Conservation (phyloP, 2,113 vertebrate species). For the Pelmatolapia mariae region DNA sequence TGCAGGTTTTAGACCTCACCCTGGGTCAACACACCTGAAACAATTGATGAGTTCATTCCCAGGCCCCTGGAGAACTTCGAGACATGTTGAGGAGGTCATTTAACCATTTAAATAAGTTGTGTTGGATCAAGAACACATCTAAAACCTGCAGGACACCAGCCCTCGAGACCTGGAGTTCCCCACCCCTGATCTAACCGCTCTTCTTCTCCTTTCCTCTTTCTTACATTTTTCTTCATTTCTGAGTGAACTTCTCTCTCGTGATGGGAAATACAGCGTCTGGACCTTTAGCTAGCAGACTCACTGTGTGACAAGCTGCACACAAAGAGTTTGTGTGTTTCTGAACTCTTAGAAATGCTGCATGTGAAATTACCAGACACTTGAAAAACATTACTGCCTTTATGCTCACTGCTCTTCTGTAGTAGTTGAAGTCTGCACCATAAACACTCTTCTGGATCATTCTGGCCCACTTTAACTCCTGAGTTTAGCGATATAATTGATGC, state of each 20-base stretch:
- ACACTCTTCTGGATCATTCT: neutral
- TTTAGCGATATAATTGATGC: neutral
- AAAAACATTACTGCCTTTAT: neutral
- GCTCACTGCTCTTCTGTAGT: neutral
- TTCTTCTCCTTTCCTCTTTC: neutral
- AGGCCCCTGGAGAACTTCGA: accelerated
- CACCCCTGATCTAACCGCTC: neutral
- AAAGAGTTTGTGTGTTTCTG: neutral
- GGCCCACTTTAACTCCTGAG: neutral
- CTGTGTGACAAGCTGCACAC: neutral
- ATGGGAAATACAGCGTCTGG: neutral
- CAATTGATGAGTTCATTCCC: accelerated
- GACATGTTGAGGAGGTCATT: neutral
- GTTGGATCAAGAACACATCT: neutral
- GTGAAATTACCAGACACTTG: neutral
- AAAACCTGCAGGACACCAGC: neutral
- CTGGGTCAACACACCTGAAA: neutral
- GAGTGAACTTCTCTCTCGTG: neutral
- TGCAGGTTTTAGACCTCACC: neutral
- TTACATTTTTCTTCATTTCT: neutral
- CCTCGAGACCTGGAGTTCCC: accelerated
- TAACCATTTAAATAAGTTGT: neutral
- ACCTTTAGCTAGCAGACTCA: neutral
- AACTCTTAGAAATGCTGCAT: neutral
- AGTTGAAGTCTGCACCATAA: neutral